phyloP scores from a whole-genome alignment of 2,888 invertebrate species.

The Deilephila elpenor region DNA sequence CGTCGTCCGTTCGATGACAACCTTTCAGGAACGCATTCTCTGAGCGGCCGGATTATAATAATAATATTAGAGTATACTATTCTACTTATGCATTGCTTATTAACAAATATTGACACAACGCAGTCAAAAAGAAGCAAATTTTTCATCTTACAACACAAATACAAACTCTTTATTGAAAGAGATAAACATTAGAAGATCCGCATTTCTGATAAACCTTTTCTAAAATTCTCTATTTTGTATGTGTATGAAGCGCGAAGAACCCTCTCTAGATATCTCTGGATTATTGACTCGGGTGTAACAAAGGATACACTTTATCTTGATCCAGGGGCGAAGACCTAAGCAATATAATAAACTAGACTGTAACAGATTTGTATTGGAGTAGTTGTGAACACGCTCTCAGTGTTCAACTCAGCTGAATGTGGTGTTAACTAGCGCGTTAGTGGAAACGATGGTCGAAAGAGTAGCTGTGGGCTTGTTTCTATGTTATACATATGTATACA shows the following conservation, averaged over 20 bases:
- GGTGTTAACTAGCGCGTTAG: background rate
- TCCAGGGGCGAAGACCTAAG: conserved; percentile 15
- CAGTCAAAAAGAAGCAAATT: too few species aligned
- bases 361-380: conserved; percentile 6
- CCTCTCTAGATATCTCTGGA: background rate
- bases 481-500: too few species aligned
- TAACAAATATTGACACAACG: too few species aligned
- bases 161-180: background rate
- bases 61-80: too few species aligned
- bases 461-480: too few species aligned
- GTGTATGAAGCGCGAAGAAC: background rate
- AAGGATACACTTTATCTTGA: conserved; percentile 24
- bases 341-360: conserved; percentile 17
- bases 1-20: too few species aligned
- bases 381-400: background rate
- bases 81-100: too few species aligned
- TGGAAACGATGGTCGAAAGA: too few species aligned
- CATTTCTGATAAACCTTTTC: conserved; percentile 7
- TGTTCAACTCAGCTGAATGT: background rate
- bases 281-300: conserved; percentile 19
- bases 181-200: background rate
- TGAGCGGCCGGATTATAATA: too few species aligned
- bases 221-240: conserved; percentile 12
- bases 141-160: too few species aligned
- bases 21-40: too few species aligned